phyloP scores from a whole-genome alignment of 2,888 invertebrate genomes.

The Trichopria drosophilae region DNA sequence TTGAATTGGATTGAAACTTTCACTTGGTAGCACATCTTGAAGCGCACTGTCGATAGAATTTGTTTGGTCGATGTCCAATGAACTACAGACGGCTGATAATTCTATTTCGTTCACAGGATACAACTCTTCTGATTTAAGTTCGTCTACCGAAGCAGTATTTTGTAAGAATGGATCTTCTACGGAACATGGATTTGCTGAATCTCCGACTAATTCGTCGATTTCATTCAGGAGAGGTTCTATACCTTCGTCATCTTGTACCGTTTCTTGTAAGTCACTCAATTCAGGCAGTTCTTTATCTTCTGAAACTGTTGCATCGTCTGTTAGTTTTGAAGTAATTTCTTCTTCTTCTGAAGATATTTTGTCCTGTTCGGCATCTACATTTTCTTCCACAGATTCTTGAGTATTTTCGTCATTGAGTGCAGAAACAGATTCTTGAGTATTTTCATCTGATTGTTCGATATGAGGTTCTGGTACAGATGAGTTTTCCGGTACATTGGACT shows the following conservation, averaged over 20 bases:
- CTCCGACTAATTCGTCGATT: constrained; percentile 4
- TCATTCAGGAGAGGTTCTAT: constrained; percentile 21
- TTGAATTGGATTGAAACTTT: too few relatives aligned
- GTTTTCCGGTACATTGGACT: too few relatives aligned
- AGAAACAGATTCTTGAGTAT: too few relatives aligned
- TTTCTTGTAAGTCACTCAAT: constrained; percentile 38
- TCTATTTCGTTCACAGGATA: constrained; percentile 16
- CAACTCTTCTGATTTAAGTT: constrained; percentile 18
- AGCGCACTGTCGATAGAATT: constrained; percentile 20
- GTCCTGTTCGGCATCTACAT: too few relatives aligned
- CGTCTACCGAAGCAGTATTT: constrained; percentile 4
- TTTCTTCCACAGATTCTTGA: too few relatives aligned
- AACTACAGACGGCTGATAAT: constrained; percentile 3
- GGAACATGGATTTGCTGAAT: constrained; percentile 7
- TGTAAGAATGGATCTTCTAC: constrained; percentile 21
- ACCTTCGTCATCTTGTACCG: constrained; percentile 34
- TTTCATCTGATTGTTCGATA: too few relatives aligned
- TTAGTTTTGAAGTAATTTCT: too few relatives aligned
- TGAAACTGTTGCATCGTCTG: too few relatives aligned
- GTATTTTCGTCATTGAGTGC: too few relatives aligned
- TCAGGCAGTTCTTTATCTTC: too few relatives aligned
- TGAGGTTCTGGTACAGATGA: too few relatives aligned
- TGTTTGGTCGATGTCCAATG: constrained; percentile 13
- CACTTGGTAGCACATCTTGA: constrained; percentile 12
- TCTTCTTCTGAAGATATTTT: not conserved